Percentiles rank a stretch among this genome's conserved stretches.
Conservation (phyloP, 2,797 vertebrate genomes). For the Enteromius treurensis region DNA sequence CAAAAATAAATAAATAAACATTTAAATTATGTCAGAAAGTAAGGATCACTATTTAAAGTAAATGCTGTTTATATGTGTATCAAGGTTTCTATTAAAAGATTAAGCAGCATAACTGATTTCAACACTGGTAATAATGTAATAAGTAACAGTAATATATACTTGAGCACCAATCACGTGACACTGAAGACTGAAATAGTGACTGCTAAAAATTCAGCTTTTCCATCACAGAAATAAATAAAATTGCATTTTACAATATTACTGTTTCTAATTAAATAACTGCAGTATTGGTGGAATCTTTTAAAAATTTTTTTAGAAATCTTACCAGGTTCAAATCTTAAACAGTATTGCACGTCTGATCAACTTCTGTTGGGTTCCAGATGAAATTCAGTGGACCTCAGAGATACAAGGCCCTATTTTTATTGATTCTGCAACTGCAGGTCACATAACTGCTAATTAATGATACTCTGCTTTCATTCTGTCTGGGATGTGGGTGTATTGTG, state of each 20-base stretch:
- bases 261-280: neutral
- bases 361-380: neutral
- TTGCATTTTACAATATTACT: neutral
- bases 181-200: neutral
- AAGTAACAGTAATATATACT: neutral
- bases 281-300: neutral
- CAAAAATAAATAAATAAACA: neutral
- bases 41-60: neutral
- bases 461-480: neutral
- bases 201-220: neutral
- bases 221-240: neutral
- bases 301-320: too few species aligned
- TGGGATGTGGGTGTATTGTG: neutral
- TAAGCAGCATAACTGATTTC: neutral
- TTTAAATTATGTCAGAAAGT: neutral
- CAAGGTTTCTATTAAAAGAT: neutral
- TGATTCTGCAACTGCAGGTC: neutral
- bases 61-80: neutral
- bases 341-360: neutral
- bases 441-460: neutral
- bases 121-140: neutral
- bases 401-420: neutral
- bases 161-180: neutral
- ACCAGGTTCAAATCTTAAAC: neutral
- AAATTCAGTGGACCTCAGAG: neutral